Evolutionary conservation across 1,140 invertebrate species (phyloP).

Genomic region (Bombus sylvicola): DNA sequence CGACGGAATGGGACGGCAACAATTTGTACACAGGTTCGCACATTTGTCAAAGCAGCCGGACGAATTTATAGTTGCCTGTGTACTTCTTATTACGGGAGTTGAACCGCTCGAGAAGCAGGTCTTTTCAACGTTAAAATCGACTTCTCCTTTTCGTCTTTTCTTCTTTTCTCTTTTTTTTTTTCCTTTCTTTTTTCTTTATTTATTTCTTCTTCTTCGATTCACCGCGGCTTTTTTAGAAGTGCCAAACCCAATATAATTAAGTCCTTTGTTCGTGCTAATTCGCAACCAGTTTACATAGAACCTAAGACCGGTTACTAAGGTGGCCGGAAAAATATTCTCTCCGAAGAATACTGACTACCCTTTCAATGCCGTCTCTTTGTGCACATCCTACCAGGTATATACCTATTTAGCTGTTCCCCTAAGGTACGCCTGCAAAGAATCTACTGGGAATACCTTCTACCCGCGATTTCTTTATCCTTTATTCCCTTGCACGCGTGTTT

Average conservation of each 20-base stretch:
- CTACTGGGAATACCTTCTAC: constrained; percentile 13
- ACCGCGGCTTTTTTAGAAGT: constrained; percentile 15
- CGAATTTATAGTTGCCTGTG: neutral
- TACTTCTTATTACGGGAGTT: no score
- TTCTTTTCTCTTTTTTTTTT: neutral
- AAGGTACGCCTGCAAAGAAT: constrained; percentile 6
- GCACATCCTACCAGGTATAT: constrained; percentile 41
- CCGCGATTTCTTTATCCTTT: constrained; percentile 28
- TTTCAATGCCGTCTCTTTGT: constrained; percentile 55
- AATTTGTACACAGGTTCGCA: neutral
- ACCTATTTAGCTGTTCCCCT: constrained; percentile 50
- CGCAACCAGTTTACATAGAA: constrained; percentile 61
- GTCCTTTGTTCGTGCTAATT: constrained; percentile 60
- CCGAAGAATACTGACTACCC: constrained; percentile 45
- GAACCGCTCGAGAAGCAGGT: no score
- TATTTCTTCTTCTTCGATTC: neutral
- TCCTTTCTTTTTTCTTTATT: no score
- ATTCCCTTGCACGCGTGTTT: neutral
- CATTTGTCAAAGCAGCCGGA: neutral
- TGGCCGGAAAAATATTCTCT: constrained; percentile 56
- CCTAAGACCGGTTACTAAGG: constrained; percentile 42
- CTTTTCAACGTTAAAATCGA: constrained; percentile 5
- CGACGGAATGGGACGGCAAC: neutral
- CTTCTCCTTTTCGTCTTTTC: neutral
- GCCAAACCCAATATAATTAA: constrained; percentile 53